Conservation (phyloP, 2,888 invertebrate species). For the Xanthostigma xanthostigma region DNA sequence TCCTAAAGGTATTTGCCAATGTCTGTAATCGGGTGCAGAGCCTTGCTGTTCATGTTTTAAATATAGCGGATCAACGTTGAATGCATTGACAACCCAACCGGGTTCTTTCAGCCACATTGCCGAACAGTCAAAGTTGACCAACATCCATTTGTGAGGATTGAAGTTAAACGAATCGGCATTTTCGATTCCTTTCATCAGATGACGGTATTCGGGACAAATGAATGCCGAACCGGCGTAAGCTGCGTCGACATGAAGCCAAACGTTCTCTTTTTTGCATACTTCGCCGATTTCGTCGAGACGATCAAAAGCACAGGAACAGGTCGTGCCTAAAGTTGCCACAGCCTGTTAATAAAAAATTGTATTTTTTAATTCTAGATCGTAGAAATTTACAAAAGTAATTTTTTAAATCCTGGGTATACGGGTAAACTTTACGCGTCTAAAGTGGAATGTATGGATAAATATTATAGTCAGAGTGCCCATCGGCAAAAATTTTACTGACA, state of each 20-base stretch:
- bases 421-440: too few relatives aligned
- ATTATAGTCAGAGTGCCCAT: too few relatives aligned
- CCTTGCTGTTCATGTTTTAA: constrained; percentile 88
- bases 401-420: too few relatives aligned
- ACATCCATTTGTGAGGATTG: constrained; percentile 98
- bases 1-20: constrained; percentile 94
- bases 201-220: constrained; percentile 91
- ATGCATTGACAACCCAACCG: constrained; percentile 80
- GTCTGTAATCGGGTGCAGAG: constrained; percentile 83
- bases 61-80: constrained; percentile 95
- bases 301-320: constrained; percentile 92
- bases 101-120: constrained; percentile 93
- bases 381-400: too few relatives aligned
- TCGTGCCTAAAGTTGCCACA: constrained; percentile 86
- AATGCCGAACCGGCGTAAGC: constrained; percentile 95
- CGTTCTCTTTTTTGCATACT: constrained; percentile 54
- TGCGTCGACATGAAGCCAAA: constrained; percentile 95
- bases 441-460: too few relatives aligned
- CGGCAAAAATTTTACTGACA: too few relatives aligned
- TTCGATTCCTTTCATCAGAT: constrained; percentile 77
- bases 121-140: constrained; percentile 98
- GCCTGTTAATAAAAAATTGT: constrained; percentile 32
- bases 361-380: too few relatives aligned
- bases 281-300: constrained; percentile 75
- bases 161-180: constrained; percentile 93